Conservation (phyloP, 2,888 invertebrate species). For the Trichogramma dendrolimi region DNA sequence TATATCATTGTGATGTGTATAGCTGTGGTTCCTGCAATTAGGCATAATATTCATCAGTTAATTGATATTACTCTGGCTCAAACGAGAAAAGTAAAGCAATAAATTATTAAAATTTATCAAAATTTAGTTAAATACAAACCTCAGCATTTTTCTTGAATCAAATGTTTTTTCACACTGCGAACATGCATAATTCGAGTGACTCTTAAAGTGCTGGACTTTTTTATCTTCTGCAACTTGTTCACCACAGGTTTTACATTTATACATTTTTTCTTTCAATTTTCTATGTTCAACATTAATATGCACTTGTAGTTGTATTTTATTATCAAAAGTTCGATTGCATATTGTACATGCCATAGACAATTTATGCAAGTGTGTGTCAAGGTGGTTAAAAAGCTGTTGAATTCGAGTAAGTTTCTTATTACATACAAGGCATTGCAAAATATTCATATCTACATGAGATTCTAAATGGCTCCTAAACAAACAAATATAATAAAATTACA, state of each 20-base stretch:
- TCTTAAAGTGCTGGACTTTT: constrained; percentile 1
- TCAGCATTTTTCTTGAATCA: constrained; percentile 2
- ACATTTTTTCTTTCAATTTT: neutral
- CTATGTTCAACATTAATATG: constrained; percentile 19
- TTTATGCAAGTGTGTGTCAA: constrained; percentile 6
- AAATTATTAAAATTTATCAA: neutral
- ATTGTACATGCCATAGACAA: constrained; percentile 9
- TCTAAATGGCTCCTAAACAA: constrained; percentile 13
- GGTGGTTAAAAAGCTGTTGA: constrained; percentile 7
- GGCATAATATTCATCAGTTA: neutral
- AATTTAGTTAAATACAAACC: constrained; percentile 9
- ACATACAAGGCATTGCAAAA: constrained; percentile 16
- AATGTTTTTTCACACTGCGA: constrained; percentile 17
- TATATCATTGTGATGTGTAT: neutral
- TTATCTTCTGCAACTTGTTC: neutral
- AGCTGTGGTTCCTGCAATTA: neutral
- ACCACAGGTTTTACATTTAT: constrained; percentile 1
- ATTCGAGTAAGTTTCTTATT: constrained; percentile 11
- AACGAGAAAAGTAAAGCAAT: neutral
- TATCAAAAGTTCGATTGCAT: constrained; percentile 5
- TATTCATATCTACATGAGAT: constrained; percentile 18
- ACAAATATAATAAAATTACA: neutral
- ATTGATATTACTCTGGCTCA: neutral
- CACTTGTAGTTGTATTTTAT: constrained; percentile 14
- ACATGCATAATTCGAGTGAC: constrained; percentile 11